These are phyloP conservation scores for Sisyra nigra DNA, from an alignment of 2,888 invertebrate species.

Conservation along the genomic window DNA sequence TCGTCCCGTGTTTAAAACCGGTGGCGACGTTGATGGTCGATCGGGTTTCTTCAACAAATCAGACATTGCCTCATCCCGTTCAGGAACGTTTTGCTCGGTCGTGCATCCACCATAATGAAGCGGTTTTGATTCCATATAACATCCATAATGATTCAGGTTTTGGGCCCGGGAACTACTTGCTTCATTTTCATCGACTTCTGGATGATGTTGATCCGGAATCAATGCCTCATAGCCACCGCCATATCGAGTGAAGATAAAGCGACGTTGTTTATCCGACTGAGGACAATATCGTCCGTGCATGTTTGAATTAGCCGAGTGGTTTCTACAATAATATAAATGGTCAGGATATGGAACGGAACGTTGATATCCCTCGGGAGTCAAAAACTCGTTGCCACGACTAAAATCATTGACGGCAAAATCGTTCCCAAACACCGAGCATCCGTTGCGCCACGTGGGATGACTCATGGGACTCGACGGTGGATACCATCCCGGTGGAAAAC, in stretches of 20 bases:
- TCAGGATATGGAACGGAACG: conserved; percentile 1
- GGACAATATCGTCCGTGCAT: not conserved
- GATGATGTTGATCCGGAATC: too few relatives aligned
- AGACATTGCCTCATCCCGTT: too few relatives aligned
- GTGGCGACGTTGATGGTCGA: too few relatives aligned
- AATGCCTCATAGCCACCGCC: too few relatives aligned
- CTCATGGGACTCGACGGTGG: not conserved
- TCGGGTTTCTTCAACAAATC: too few relatives aligned
- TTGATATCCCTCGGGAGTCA: not conserved
- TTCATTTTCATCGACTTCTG: too few relatives aligned
- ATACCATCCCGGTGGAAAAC: conserved; percentile 1
- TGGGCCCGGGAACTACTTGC: too few relatives aligned
- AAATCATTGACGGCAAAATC: not conserved
- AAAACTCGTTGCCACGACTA: not conserved
- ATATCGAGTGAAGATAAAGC: too few relatives aligned
- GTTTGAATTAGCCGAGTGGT: not conserved
- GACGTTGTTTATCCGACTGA: not conserved
- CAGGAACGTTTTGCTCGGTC: too few relatives aligned
- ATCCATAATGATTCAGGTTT: too few relatives aligned
- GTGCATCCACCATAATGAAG: too few relatives aligned
- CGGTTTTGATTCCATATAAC: too few relatives aligned
- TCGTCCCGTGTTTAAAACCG: not conserved
- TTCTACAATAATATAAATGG: not conserved
- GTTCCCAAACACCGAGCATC: conserved; percentile 1
- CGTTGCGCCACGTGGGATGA: conserved; percentile 2